A percentile compares a stretch with the other conserved stretches of the same genome.
Conservation (phyloP, 2,113 vertebrate species). For the Gila orcuttii region DNA sequence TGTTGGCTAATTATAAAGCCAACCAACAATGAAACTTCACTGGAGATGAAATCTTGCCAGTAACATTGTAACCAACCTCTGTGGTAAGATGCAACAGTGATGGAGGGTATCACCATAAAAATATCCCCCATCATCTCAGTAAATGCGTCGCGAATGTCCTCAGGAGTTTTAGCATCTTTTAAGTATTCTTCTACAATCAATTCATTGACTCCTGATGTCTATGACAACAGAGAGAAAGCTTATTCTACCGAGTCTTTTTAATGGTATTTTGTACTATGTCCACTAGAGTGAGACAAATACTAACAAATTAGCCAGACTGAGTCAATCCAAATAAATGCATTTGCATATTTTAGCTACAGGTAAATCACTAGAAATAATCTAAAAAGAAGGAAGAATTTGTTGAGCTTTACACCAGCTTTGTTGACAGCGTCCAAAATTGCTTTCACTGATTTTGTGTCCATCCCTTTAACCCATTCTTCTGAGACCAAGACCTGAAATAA, state of each 20-base stretch:
- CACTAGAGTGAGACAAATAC: slow-evolving; percentile 48
- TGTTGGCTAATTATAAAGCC: background rate
- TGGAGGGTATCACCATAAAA: slow-evolving; percentile 74
- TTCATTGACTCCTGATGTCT: slow-evolving; percentile 61
- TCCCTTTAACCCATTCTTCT: slow-evolving; percentile 72
- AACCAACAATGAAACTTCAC: background rate
- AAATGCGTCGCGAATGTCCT: slow-evolving; percentile 73
- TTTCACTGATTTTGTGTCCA: slow-evolving; percentile 65
- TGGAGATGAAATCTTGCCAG: background rate
- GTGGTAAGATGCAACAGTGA: slow-evolving; percentile 77
- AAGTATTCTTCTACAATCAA: slow-evolving; percentile 75
- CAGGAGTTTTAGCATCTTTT: slow-evolving; percentile 72
- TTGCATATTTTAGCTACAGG: background rate
- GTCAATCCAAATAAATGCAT: background rate
- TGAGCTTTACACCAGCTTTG: slow-evolving; percentile 64
- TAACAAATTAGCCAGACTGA: background rate
- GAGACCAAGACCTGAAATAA: slow-evolving; percentile 63
- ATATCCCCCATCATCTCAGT: slow-evolving; percentile 78
- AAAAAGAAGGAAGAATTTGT: background rate
- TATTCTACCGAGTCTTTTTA: background rate
- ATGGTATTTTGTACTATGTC: slow-evolving; percentile 3
- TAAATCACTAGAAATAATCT: background rate
- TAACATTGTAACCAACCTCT: slow-evolving; percentile 67
- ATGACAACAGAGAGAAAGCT: background rate
- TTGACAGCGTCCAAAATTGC: slow-evolving; percentile 62